A percentile compares a stretch with the other conserved stretches of the same genome.
phyloP scores from a whole-genome alignment of 2,888 invertebrate species.

The Netelia inedita region DNA sequence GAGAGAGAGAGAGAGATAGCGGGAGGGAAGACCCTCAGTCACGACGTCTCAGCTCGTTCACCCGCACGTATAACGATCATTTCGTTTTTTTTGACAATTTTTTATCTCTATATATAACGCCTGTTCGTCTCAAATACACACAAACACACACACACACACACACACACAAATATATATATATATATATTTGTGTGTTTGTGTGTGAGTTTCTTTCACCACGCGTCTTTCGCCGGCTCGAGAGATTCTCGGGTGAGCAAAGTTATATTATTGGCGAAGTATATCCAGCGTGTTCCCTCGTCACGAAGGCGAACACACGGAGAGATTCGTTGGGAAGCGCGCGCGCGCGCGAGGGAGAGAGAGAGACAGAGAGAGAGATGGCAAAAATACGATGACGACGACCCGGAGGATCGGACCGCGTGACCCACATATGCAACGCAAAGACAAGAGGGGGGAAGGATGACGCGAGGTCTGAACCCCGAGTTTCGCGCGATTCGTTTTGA shows the following conservation, averaged over 20 bases:
- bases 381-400: conserved; percentile 39
- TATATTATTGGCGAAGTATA: conserved; percentile 74
- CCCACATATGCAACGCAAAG: conserved; percentile 47
- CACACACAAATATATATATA: background rate
- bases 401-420: conserved; percentile 51
- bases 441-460: conserved; percentile 6
- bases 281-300: conserved; percentile 64
- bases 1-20: conserved; percentile 39
- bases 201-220: conserved; percentile 44
- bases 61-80: conserved; percentile 26
- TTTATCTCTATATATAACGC: conserved; percentile 31
- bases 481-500: conserved; percentile 34
- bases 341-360: background rate
- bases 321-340: background rate
- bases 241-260: conserved; percentile 65
- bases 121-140: conserved; percentile 10
- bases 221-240: conserved; percentile 68
- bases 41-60: conserved; percentile 50
- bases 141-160: background rate
- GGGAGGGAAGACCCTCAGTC: conserved; percentile 52
- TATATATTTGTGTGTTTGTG: background rate
- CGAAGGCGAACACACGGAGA: conserved; percentile 1
- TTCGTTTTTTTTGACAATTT: conserved; percentile 41
- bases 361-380: conserved; percentile 31
- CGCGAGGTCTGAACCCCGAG: conserved; percentile 43